Evolutionary conservation across 1,140 invertebrate species (phyloP).

Genomic region (Heliconius himera): DNA sequence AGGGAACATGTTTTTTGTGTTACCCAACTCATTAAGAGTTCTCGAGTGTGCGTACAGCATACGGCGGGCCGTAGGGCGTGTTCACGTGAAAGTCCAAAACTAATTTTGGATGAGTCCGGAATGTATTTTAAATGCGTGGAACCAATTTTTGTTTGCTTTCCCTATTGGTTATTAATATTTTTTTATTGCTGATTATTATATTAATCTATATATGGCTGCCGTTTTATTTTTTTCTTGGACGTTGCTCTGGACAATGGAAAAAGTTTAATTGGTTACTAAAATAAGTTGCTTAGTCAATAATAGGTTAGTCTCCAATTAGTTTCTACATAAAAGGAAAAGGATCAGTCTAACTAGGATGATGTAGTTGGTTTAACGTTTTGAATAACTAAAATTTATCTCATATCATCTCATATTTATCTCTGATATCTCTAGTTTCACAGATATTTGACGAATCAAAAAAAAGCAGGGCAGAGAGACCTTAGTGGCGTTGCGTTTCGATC

Average conservation of each 20-base stretch:
- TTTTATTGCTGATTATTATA: background rate
- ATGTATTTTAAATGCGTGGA: conserved; percentile 61
- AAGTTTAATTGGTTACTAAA: conserved; percentile 3
- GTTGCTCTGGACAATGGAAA: background rate
- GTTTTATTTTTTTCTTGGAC: conserved; percentile 15
- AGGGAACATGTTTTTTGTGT: conserved; percentile 74
- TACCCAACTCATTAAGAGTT: conserved; percentile 72
- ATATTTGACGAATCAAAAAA: too few species aligned
- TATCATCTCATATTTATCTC: background rate
- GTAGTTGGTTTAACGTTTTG: background rate
- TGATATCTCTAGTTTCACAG: too few species aligned
- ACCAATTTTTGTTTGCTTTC: conserved; percentile 70
- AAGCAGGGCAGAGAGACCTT: too few species aligned
- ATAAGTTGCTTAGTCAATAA: conserved; percentile 15
- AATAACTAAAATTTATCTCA: background rate
- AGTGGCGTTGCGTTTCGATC: too few species aligned
- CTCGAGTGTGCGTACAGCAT: conserved; percentile 59
- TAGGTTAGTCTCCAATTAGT: background rate
- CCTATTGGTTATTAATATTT: conserved; percentile 35
- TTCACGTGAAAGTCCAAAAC: conserved; percentile 59
- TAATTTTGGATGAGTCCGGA: conserved; percentile 63
- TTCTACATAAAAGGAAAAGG: background rate
- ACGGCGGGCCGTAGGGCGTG: conserved; percentile 59
- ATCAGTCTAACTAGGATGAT: background rate
- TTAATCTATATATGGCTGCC: conserved; percentile 9